A percentile compares a stretch with the other conserved stretches of the same genome.
Evolutionary conservation across 1,140 invertebrate species (phyloP).

Genomic region (Apolygus lucorum): DNA sequence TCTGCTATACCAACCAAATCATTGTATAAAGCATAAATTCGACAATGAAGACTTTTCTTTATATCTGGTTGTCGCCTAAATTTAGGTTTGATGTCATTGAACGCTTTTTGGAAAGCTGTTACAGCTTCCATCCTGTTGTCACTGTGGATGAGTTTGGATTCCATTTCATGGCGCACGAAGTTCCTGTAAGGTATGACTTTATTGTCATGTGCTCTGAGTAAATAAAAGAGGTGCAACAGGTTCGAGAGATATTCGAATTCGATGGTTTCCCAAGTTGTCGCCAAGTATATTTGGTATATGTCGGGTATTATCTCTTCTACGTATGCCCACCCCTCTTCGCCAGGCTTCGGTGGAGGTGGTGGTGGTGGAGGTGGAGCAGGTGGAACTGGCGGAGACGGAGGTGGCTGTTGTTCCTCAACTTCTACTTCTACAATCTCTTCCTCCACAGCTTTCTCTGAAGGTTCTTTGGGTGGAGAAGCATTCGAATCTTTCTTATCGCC

Average conservation of each 20-base stretch:
- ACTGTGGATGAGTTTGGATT: neutral
- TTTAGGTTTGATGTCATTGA: constrained; percentile 24
- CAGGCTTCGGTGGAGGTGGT: constrained; percentile 4
- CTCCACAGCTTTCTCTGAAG: neutral
- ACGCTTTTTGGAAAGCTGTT: constrained; percentile 23
- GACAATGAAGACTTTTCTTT: constrained; percentile 27
- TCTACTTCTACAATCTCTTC: neutral
- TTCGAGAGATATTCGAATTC: constrained; percentile 18
- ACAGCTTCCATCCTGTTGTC: constrained; percentile 22
- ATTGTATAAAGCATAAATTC: constrained; percentile 19
- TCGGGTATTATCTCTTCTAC: neutral
- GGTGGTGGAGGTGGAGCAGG: neutral
- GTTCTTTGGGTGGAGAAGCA: no score
- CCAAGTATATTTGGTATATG: constrained; percentile 11
- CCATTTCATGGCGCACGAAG: neutral
- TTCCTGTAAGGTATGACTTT: constrained; percentile 20
- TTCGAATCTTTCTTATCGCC: no score
- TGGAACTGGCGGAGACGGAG: neutral
- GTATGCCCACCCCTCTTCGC: constrained; percentile 16
- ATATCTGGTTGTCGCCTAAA: neutral
- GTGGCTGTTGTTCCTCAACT: neutral
- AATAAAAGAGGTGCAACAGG: constrained; percentile 7
- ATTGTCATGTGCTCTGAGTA: constrained; percentile 4
- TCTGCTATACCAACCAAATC: constrained; percentile 19
- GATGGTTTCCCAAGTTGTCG: constrained; percentile 25